These are phyloP conservation scores for Syngnathus acus DNA, from an alignment of 2,797 vertebrate species.

Conservation along the genomic window DNA sequence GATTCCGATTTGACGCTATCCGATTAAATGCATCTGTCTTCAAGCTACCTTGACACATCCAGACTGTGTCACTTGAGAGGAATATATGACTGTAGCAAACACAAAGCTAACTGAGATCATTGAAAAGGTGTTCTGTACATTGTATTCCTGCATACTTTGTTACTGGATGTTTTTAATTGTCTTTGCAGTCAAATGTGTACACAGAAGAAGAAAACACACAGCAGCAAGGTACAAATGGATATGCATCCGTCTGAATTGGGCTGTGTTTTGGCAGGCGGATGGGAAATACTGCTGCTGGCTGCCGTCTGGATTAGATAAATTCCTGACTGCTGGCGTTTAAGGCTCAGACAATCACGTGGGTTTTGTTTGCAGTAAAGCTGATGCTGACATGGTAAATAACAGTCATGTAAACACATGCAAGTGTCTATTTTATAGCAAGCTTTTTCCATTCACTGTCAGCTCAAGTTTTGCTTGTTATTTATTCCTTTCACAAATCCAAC, in stretches of 20 bases:
- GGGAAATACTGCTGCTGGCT: conserved; percentile 45
- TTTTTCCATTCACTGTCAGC: background rate
- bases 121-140: background rate
- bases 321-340: conserved; percentile 50
- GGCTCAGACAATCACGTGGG: conserved; percentile 13
- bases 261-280: conserved; percentile 45
- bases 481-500: conserved; percentile 8
- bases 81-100: background rate
- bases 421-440: background rate
- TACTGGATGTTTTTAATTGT: conserved; percentile 17
- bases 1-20: background rate
- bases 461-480: background rate
- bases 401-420: conserved; percentile 4
- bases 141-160: conserved; percentile 6
- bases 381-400: conserved; percentile 29
- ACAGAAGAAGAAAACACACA: conserved; percentile 23
- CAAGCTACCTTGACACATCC: background rate
- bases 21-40: background rate
- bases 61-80: background rate
- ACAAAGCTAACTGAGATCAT: background rate
- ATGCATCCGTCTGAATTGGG: conserved; percentile 4
- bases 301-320: conserved; percentile 39
- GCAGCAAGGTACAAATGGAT: conserved; percentile 27
- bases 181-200: conserved; percentile 12
- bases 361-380: conserved; percentile 10